These are phyloP conservation scores for Martes martes DNA, from an alignment of 2,113 vertebrate species.

Conservation along the genomic window DNA sequence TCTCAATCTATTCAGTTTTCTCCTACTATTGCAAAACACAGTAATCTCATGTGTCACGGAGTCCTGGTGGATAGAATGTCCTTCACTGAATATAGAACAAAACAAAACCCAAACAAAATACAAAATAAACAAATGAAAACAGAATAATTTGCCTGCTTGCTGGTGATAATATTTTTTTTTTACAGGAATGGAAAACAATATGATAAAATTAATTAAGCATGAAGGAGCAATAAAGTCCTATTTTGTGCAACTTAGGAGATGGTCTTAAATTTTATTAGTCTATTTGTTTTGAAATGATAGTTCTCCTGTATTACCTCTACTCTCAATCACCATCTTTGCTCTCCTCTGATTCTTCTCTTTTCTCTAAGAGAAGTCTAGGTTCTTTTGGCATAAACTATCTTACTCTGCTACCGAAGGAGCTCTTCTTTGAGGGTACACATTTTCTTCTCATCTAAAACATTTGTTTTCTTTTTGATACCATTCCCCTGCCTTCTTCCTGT, in stretches of 20 bases:
- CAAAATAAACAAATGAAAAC: not conserved
- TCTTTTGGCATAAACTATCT: not conserved
- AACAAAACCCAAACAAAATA: not conserved
- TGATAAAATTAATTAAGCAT: not conserved
- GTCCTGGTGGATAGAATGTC: not conserved
- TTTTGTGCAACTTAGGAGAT: not conserved
- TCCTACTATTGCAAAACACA: not conserved
- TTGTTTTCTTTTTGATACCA: not conserved
- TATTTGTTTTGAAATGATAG: not conserved
- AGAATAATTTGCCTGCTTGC: not conserved
- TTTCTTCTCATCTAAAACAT: not conserved
- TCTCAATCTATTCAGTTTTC: not conserved
- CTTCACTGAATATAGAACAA: not conserved
- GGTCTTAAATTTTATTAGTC: not conserved
- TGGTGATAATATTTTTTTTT: not conserved
- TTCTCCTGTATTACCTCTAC: not conserved
- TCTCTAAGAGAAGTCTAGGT: not conserved
- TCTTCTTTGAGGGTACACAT: not conserved
- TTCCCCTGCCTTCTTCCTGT: not conserved
- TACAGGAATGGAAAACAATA: not conserved
- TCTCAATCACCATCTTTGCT: not conserved
- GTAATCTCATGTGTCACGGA: not conserved
- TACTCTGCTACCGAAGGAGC: not conserved
- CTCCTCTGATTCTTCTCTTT: not conserved
- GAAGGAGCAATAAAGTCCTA: not conserved